Percentiles rank a stretch among this genome's conserved stretches.
Conservation (phyloP, 2,888 invertebrate species). For the Fragum sueziense region DNA sequence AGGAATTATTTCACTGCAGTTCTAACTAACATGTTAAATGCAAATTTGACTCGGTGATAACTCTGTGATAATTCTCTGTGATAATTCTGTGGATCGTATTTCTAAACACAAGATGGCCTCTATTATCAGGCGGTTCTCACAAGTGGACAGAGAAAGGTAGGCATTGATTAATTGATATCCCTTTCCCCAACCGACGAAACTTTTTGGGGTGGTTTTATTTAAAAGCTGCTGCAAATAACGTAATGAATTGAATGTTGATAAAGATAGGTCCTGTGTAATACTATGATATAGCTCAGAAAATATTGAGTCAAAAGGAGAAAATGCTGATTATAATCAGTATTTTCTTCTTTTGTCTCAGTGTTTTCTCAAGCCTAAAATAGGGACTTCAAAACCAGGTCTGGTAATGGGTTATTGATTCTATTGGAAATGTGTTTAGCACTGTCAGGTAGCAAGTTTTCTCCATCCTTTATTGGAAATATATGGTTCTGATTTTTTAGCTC, state of each 20-base stretch:
- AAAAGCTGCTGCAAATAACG: neutral
- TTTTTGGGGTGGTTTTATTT: neutral
- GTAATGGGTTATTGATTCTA: neutral
- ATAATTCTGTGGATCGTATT: too few species aligned
- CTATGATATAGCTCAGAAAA: too few species aligned
- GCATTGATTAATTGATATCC: neutral
- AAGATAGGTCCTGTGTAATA: too few species aligned
- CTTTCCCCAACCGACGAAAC: neutral
- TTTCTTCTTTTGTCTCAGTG: neutral
- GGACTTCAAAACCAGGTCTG: too few species aligned
- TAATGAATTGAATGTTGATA: too few species aligned
- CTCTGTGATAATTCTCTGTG: too few species aligned
- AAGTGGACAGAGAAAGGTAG: slow-evolving; percentile 9
- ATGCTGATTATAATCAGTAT: neutral
- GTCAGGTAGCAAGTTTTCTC: neutral
- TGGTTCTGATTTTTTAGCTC: too few species aligned
- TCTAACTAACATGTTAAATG: too few species aligned
- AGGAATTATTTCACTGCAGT: too few species aligned
- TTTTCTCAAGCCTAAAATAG: neutral
- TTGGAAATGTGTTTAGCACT: neutral
- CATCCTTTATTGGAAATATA: too few species aligned
- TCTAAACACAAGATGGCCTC: neutral
- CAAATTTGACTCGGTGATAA: too few species aligned
- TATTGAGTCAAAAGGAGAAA: neutral
- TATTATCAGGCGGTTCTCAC: slow-evolving; percentile 4